Percentiles rank a stretch among this genome's conserved stretches.
Conservation (phyloP, 2,113 vertebrate species). For the Macrotis lagotis region DNA sequence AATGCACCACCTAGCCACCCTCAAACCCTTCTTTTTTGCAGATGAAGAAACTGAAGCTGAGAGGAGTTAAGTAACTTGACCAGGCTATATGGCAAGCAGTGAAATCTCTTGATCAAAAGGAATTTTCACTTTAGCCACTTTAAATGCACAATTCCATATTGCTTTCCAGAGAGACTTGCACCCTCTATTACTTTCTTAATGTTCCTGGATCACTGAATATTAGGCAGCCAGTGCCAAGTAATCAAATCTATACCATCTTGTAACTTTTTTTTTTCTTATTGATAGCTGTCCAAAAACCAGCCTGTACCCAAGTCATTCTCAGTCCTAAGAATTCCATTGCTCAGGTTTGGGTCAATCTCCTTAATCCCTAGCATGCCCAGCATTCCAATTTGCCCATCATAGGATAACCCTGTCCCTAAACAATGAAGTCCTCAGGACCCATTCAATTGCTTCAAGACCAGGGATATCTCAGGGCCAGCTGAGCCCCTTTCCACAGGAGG, state of each 20-base stretch:
- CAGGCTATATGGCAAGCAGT: not conserved
- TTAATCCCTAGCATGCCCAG: not conserved
- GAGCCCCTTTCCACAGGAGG: not conserved
- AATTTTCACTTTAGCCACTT: not conserved
- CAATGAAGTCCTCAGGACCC: not conserved
- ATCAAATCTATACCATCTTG: not conserved
- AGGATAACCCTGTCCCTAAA: not conserved
- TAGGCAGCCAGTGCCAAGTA: not conserved
- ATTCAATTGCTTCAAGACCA: not conserved
- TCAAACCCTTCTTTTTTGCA: too few species aligned
- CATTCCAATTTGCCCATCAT: not conserved
- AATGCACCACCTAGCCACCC: too few species aligned
- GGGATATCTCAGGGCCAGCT: not conserved
- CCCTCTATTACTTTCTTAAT: not conserved
- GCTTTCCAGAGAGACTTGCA: not conserved
- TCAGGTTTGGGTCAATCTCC: not conserved
- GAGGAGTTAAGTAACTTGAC: not conserved
- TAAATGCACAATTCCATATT: not conserved
- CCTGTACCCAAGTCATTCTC: not conserved
- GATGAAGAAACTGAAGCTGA: too few species aligned
- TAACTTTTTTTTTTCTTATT: not conserved
- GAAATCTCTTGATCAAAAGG: not conserved
- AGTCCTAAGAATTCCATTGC: not conserved
- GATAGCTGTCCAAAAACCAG: not conserved
- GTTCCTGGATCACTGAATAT: not conserved